Conservation (phyloP, 1,140 invertebrate species). For the Scaptodrosophila lebanonensis region DNA sequence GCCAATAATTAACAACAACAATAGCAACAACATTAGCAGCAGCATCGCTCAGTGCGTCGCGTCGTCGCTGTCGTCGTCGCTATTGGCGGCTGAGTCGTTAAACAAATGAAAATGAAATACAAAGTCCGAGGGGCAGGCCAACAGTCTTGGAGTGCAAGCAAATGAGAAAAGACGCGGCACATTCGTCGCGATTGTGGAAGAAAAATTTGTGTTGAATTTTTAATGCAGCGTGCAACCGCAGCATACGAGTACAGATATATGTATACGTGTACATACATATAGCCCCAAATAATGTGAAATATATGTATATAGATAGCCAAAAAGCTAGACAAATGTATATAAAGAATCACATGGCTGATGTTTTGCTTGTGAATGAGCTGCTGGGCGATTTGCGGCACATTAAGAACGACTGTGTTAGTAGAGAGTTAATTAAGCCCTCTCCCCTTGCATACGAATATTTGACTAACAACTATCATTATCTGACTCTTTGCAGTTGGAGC, state of each 20-base stretch:
- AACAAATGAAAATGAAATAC: conserved; percentile 33
- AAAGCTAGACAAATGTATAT: conserved; percentile 71
- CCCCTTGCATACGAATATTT: background rate
- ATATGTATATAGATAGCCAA: conserved; percentile 36
- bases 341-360: conserved; percentile 72
- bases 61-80: conserved; percentile 7
- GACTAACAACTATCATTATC: conserved; percentile 9
- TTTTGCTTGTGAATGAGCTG: conserved; percentile 68
- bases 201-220: conserved; percentile 44
- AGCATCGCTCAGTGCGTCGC: conserved; percentile 25
- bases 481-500: conserved; percentile 84
- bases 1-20: conserved; percentile 22
- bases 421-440: background rate
- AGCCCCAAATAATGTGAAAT: conserved; percentile 21
- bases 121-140: conserved; percentile 27
- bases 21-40: conserved; percentile 9
- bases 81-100: background rate
- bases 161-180: conserved; percentile 50
- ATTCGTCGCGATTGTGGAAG: conserved; percentile 15
- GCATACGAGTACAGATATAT: conserved; percentile 19
- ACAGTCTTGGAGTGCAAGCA: conserved; percentile 52
- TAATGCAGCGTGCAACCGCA: conserved; percentile 11
- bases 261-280: conserved; percentile 5
- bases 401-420: conserved; percentile 75
- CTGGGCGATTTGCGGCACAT: conserved; percentile 66